Conservation (phyloP, 2,888 invertebrate genomes). For the Eudemis profundana region DNA sequence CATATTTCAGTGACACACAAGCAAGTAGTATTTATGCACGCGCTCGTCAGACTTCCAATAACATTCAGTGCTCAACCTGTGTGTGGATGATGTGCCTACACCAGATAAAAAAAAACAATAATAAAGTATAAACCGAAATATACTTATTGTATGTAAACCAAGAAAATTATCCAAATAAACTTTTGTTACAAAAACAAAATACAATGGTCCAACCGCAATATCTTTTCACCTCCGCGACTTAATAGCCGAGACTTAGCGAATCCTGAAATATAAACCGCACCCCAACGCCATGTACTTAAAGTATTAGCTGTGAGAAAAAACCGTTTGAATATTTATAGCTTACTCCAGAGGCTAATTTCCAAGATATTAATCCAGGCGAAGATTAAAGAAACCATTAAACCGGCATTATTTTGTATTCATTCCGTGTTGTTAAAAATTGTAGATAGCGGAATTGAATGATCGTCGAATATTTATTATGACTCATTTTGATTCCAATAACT, state of each 20-base stretch:
- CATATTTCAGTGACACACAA: no score
- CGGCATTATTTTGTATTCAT: constrained; percentile 43
- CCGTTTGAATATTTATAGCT: constrained; percentile 47
- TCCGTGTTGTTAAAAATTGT: constrained; percentile 25
- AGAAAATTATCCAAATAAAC: no score
- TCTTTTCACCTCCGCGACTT: constrained; percentile 16
- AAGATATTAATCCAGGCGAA: constrained; percentile 46
- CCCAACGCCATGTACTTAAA: constrained; percentile 34
- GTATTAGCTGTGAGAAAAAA: constrained; percentile 45
- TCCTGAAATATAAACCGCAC: constrained; percentile 41
- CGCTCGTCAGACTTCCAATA: no score
- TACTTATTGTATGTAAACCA: no score
- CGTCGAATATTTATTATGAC: constrained; percentile 4
- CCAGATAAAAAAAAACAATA: no score
- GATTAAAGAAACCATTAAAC: constrained; percentile 48
- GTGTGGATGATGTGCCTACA: no score
- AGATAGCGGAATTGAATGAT: background rate
- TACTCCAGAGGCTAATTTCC: constrained; percentile 46
- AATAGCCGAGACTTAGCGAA: constrained; percentile 29
- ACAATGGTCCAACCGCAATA: background rate
- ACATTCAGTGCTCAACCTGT: no score
- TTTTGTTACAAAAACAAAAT: no score
- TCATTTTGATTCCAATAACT: background rate
- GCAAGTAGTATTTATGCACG: no score
- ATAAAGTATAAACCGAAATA: no score